Base-by-base conservation (phyloP, 2,113 vertebrate species). In the Colaptes auratus region DNA sequence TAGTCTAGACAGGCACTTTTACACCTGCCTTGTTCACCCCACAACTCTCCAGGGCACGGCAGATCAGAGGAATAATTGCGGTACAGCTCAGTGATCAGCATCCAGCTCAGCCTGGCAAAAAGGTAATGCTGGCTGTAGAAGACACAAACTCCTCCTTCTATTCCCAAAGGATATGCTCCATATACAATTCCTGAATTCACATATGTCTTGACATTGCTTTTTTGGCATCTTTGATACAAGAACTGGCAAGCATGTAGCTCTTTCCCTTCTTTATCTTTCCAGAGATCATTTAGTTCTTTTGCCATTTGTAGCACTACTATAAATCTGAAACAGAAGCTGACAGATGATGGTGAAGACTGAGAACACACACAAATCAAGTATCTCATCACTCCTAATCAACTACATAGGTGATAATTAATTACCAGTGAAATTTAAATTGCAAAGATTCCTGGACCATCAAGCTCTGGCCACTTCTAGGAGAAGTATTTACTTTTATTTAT, bases 231-330 rank as follows among this genome's bases (percentile, higher is more conserved):
- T 89, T 98, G 94, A 86, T 96, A 93, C 25, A 64, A 96, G 42
- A 96, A 63, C 30, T 92, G 94, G 4, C 74, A 93, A 30, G 95
- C 82, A 94, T 95, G 98, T 36, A 98, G 96, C 10, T 97, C 97
- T 53, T 98, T 97, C 97, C 97, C 98, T 91, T 98, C 98, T 72
- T 96, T 96, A 81, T 98, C 98, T 95, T 98, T 98, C 82, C 50
- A 94, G 91, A 98, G 95, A 56, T 95, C 36, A 15, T 96, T 92
- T n/a, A 98, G 88, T 59, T 97, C 95, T n/a, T 33, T 88, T 79
- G 96, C 92, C 4, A 89, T 84, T 61, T 95, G 59, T 39, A 89
- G 86, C 96, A 97, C 97, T 70, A 30, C 52, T 18, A 71, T 46
- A 75, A 72, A 35, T 33, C 94, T 95, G 72, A 86, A 73, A 52